These are phyloP conservation scores for Idris sp. DNA, from an alignment of 1,140 invertebrate genomes.

Conservation along the genomic window DNA sequence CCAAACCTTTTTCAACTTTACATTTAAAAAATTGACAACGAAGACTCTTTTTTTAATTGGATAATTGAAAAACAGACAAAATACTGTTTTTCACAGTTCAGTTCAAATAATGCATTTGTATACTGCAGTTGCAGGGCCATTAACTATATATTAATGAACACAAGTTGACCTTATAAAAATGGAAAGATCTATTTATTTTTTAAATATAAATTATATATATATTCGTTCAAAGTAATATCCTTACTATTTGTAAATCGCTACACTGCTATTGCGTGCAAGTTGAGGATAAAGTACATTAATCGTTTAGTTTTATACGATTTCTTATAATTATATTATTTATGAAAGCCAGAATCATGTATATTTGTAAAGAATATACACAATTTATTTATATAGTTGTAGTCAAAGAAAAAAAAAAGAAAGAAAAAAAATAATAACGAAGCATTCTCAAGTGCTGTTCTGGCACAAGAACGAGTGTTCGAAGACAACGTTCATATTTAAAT, in stretches of 20 bases:
- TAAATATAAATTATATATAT: constrained; percentile 1
- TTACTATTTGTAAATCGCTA: constrained; percentile 5
- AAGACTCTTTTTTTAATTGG: no score
- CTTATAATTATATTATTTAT: constrained; percentile 2
- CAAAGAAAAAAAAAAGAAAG: background rate
- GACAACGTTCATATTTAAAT: no score
- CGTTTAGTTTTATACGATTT: no score
- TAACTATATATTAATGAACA: constrained; percentile 37
- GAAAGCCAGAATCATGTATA: constrained; percentile 6
- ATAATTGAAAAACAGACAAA: no score
- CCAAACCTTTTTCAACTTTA: background rate
- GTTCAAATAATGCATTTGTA: constrained; percentile 20
- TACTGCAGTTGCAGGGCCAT: constrained; percentile 8
- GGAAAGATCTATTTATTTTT: constrained; percentile 17
- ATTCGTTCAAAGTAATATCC: constrained; percentile 14
- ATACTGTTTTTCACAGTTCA: constrained; percentile 6
- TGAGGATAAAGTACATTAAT: constrained; percentile 16
- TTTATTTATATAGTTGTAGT: background rate
- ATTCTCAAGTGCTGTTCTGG: background rate
- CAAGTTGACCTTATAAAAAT: constrained; percentile 37
- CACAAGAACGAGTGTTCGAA: no score
- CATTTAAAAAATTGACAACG: constrained; percentile 8
- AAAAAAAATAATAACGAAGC: background rate
- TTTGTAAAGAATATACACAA: constrained; percentile 21
- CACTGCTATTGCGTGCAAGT: constrained; percentile 14